Percentiles rank a stretch among this genome's conserved stretches.
Evolutionary conservation across 2,113 vertebrate genomes (phyloP).

Genomic region (Herpetotheres cachinnans): DNA sequence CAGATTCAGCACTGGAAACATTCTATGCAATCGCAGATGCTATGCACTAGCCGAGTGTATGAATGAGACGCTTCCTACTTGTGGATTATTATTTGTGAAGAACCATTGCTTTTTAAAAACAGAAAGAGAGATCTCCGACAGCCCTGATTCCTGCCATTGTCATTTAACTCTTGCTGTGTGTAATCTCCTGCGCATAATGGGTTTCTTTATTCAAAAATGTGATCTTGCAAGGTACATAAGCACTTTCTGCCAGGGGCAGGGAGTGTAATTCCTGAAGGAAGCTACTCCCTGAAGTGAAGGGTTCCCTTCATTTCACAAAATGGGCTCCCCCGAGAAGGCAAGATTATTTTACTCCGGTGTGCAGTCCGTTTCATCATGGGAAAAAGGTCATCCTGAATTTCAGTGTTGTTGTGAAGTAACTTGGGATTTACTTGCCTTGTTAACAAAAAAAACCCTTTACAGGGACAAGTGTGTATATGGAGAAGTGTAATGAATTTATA

Average conservation of each 20-base stretch:
- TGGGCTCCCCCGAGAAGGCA: not conserved
- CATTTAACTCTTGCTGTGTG: not conserved
- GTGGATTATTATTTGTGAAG: not conserved
- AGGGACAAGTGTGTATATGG: not conserved
- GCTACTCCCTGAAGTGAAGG: not conserved
- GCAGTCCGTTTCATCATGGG: not conserved
- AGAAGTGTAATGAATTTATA: not conserved
- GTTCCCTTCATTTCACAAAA: not conserved
- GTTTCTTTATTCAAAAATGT: not conserved
- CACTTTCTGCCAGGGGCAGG: not conserved
- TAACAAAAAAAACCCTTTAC: not conserved
- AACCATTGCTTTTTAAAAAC: not conserved
- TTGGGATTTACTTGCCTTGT: not conserved
- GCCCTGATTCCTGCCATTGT: not conserved
- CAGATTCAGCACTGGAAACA: not conserved
- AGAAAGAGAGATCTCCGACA: not conserved
- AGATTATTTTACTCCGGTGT: not conserved
- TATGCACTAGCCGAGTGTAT: not conserved
- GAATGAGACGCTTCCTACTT: not conserved
- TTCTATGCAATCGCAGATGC: constrained; percentile 31
- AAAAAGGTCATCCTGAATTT: not conserved
- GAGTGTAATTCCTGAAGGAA: not conserved
- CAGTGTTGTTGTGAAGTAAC: not conserved
- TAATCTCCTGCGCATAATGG: not conserved
- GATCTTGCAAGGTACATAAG: not conserved